These are phyloP conservation scores for Chaetophractus vellerosus DNA, from an alignment of 2,797 vertebrate species.

Conservation along the genomic window DNA sequence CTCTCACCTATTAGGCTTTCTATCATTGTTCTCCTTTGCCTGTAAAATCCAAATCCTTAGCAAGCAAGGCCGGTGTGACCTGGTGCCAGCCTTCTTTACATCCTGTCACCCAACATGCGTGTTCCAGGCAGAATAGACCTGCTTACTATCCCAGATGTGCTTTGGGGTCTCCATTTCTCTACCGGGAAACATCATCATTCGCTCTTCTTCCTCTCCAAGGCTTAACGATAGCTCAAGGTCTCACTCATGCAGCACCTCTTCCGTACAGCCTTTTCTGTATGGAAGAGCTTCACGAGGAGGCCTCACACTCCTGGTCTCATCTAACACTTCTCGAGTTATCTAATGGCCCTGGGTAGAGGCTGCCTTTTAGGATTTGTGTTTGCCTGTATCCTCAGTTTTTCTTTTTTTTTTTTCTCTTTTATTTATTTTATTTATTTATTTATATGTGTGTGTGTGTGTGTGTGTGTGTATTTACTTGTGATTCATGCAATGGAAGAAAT, in stretches of 20 bases:
- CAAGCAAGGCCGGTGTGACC: rapidly evolving
- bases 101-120: rapidly evolving
- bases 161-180: background rate
- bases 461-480: no score
- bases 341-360: background rate
- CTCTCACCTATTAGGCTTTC: background rate
- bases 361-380: background rate
- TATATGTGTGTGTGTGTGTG: no score
- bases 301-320: background rate
- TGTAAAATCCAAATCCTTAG: background rate
- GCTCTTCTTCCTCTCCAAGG: background rate
- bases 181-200: background rate
- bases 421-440: no score
- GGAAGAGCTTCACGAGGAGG: no score
- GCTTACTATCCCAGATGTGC: no score
- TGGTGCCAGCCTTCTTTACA: background rate
- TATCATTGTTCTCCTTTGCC: rapidly evolving
- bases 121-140: background rate
- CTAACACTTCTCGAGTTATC: background rate
- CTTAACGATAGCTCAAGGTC: background rate
- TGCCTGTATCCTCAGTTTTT: background rate
- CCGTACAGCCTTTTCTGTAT: no score
- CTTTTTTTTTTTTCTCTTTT: no score
- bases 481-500: no score
- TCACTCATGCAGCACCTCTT: background rate